These are phyloP conservation scores for Campylomormyrus tamandua DNA, from an alignment of 2,113 vertebrate species.

Conservation along the genomic window DNA sequence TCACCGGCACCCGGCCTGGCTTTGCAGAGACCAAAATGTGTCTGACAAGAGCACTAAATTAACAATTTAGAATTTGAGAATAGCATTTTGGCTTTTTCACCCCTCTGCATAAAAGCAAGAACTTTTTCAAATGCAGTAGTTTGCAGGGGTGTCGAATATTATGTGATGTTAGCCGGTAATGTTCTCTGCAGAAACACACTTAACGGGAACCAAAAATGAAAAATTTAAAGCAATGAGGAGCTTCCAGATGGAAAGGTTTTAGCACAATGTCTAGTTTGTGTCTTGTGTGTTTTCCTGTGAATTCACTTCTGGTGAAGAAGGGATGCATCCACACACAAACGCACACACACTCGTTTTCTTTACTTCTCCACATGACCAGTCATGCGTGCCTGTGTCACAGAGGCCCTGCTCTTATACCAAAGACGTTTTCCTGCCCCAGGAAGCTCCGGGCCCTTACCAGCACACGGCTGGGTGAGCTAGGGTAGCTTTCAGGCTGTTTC, in stretches of 20 bases:
- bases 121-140: neutral
- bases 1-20: neutral
- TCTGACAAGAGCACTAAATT: neutral
- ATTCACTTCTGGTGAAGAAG: neutral
- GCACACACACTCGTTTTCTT: neutral
- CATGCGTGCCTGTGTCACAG: neutral
- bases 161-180: neutral
- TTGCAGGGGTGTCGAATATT: neutral
- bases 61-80: neutral
- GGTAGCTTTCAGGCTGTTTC: neutral
- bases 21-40: neutral
- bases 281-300: neutral
- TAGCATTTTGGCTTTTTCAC: neutral
- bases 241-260: neutral
- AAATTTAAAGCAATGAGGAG: neutral
- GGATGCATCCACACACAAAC: neutral
- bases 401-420: neutral
- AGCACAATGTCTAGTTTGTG: neutral
- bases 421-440: neutral
- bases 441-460: neutral
- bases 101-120: neutral
- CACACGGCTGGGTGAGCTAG: neutral
- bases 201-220: neutral
- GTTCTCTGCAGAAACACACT: neutral
- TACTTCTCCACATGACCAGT: neutral